Evolutionary conservation across 2,888 invertebrate species (phyloP), one percentile per base, ranked within the genome.

Genomic region (Plagiodera versicolora): DNA sequence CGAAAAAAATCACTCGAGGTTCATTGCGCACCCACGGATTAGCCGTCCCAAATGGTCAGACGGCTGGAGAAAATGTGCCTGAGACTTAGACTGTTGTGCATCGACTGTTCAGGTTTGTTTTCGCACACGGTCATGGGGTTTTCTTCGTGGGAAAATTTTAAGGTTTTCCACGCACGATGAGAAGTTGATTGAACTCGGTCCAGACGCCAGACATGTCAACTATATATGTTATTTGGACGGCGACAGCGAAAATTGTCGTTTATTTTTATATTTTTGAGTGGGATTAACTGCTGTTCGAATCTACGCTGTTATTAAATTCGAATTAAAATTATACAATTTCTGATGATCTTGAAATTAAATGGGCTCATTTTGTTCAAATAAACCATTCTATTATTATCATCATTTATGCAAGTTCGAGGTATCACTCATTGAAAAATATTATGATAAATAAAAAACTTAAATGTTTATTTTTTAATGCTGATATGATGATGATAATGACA

Each of bases 101-200:
- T 83, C 68, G 83, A 83, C 79, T 84, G 84, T 76, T 80, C 83
- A 83, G 84, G 84, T 84, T 79, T 72, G 78, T 77, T 58, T 45
- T 48, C 28, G 52, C 39, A 5, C 6, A 1, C n/a, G 28, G 14
- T 49, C 24, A 2, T 6, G 3, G 24, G 24, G 24, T 24, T 24
- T 24, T 24, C 24, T 24, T 24, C 24, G 24, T 24, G 24, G 24
- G 6, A 24, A 24, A 24, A 5, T 24, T 3, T 24, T n/a, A n/a
- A n/a, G n/a, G 24, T 24, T 24, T 24, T 24, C 24, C 24, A 6
- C 24, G 6, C 6, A 6, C 32, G 11, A 2, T 6, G 9, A 2
- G 1, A 11, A 32, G 32, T 39, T n/a, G n/a, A 39, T n/a, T 39
- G n/a, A 14, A 39, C 39, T 39, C 14, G 6, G 6, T n/a, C 14